A percentile compares a stretch with the other conserved stretches of the same genome.
phyloP scores from a whole-genome alignment of 2,797 vertebrate genomes.

The Thaleichthys pacificus region DNA sequence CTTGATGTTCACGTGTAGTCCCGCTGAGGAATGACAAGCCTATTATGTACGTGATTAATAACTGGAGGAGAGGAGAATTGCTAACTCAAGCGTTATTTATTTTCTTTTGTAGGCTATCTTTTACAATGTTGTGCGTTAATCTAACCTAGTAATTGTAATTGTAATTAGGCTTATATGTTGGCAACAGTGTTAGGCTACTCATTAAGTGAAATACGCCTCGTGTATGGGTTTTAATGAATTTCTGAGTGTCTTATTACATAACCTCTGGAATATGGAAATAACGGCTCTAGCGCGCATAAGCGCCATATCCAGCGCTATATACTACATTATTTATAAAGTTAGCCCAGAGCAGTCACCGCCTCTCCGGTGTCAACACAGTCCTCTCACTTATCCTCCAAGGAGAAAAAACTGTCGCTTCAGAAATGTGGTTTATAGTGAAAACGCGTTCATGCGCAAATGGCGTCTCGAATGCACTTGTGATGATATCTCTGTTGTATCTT shows the following conservation, averaged over 20 bases:
- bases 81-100: no score
- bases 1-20: no score
- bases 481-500: background rate
- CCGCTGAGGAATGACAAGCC: background rate
- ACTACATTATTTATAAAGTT: constrained; percentile 79
- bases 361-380: constrained; percentile 47
- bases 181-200: no score
- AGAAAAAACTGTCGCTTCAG: no score
- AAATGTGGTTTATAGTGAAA: background rate
- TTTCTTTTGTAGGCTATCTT: no score
- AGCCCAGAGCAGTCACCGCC: constrained; percentile 60
- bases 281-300: constrained; percentile 44
- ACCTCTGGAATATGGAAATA: constrained; percentile 33
- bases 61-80: no score
- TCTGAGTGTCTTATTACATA: constrained; percentile 31
- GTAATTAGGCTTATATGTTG: no score
- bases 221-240: background rate
- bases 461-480: background rate
- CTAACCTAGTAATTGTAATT: background rate
- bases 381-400: constrained; percentile 27
- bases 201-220: no score
- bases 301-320: constrained; percentile 61
- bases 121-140: background rate
- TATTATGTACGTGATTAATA: background rate
- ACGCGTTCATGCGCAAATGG: no score